Percentiles rank a stretch among this genome's conserved stretches.
Conservation (phyloP, 2,113 vertebrate species). For the Pollachius pollachius region DNA sequence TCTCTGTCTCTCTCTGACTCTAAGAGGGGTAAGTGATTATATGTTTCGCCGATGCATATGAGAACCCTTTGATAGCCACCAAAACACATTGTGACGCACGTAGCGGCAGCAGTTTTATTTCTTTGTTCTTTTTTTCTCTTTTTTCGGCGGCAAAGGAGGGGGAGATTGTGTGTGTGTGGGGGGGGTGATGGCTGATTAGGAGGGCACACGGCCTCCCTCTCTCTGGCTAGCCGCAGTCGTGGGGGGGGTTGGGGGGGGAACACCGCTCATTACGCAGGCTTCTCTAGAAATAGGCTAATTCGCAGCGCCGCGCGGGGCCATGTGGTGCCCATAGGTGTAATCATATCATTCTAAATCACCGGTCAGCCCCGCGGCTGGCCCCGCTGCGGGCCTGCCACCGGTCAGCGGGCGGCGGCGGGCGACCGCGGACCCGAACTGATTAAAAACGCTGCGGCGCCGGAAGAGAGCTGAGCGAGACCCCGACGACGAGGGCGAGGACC, state of each 20-base stretch:
- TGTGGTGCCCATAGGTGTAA: conserved; percentile 68
- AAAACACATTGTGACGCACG: conserved; percentile 70
- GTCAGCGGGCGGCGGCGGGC: neutral
- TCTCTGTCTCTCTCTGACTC: conserved; percentile 23
- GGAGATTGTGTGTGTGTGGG: neutral
- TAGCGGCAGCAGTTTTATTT: conserved; percentile 33
- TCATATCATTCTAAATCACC: conserved; percentile 76
- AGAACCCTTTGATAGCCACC: conserved; percentile 74
- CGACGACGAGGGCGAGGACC: too few species aligned
- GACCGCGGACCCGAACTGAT: conserved; percentile 58
- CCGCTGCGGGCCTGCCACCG: too few species aligned
- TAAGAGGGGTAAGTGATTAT: conserved; percentile 69
- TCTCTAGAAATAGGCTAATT: conserved; percentile 67
- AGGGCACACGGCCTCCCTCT: conserved; percentile 70
- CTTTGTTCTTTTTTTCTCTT: conserved; percentile 26
- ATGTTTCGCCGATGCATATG: conserved; percentile 71
- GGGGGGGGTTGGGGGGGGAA: conserved; percentile 66
- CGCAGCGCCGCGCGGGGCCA: conserved; percentile 61
- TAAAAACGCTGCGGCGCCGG: conserved; percentile 45
- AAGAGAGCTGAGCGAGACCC: conserved; percentile 30
- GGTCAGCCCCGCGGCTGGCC: conserved; percentile 62
- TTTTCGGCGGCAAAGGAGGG: neutral
- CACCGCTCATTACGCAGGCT: conserved; percentile 75
- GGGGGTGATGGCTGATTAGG: conserved; percentile 75
- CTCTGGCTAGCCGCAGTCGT: conserved; percentile 75